Base-by-base conservation (phyloP, 2,888 invertebrate species). In the Cataglyphis albicans region DNA sequence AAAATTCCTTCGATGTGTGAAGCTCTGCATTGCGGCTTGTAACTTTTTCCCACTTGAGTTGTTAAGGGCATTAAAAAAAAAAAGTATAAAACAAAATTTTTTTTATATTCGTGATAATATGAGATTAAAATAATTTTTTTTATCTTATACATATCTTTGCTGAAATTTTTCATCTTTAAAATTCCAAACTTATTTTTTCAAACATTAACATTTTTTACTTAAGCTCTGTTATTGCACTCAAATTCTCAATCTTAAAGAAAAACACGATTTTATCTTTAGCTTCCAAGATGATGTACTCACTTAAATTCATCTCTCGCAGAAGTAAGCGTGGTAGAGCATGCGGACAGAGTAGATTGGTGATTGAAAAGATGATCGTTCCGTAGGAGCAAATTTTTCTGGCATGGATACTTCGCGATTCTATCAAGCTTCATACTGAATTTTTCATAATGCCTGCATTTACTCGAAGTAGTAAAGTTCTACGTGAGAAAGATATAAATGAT, bases 361-460 rank as follows among this genome's bases (percentile, higher is more conserved):
- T 85, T 84, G 88, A 85, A 68, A 76, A 74, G 76, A 83, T 76
- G 84, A 88, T 82, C 82, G 73, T 25, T 68, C 12, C 57, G 65
- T 25, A 64, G 52, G 57, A 85, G 80, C 67, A 82, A 82, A 85
- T 85, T 83, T 68, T 76, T 64, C 55, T 10, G 55, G n/a, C 12
- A 12, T 6, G 68, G 38, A 41, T 85, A 80, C 55, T 48, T 44
- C n/a, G 78, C 78, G 72, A 80, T 78, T 57, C 68, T 80, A 80
- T 80, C 72, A 80, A 74, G 75, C 57, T 55, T 78, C 52, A 41
- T 52, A 52, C 73, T 89, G 90, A 90, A 90, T 89, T 87, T 89
- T 90, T 90, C 88, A 90, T 86, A 74, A 59, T 75, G 80, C 64
- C 63, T 73, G 82, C 59, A 80, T 86, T 65, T 82, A 55, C 63